phyloP scores from a whole-genome alignment of 2,113 vertebrate species.

The Callithrix jacchus region DNA sequence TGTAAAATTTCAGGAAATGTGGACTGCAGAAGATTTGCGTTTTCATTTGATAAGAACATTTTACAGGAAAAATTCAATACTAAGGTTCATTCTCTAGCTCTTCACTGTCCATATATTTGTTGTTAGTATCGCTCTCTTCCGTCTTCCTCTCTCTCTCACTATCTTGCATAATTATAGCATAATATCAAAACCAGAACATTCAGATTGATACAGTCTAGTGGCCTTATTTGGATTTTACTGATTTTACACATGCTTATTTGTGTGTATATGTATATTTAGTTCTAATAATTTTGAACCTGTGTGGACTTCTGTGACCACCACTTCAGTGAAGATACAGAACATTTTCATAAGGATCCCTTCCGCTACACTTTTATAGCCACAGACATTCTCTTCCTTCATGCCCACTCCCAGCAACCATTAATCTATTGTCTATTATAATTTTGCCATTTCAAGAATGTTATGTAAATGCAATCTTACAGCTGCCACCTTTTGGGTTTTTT shows the following conservation, averaged over 20 bases:
- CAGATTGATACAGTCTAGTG: background rate
- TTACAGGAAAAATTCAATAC: conserved; percentile 63
- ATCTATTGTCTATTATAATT: background rate
- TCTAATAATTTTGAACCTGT: background rate
- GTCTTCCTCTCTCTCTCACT: background rate
- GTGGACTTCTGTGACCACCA: background rate
- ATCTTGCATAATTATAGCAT: background rate
- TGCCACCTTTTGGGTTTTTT: background rate
- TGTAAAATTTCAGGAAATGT: conserved; percentile 63
- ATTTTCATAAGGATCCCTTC: background rate
- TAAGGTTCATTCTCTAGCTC: conserved; percentile 29
- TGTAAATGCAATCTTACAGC: background rate
- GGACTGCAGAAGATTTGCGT: conserved; percentile 55
- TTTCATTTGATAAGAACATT: conserved; percentile 42
- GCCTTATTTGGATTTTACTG: background rate
- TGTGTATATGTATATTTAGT: background rate
- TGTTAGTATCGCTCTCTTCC: background rate
- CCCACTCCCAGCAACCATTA: background rate
- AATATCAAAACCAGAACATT: background rate
- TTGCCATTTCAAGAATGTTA: background rate
- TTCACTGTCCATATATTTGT: conserved; percentile 30
- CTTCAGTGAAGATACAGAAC: background rate
- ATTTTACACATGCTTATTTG: background rate
- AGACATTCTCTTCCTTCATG: background rate
- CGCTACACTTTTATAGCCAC: background rate